Base-by-base conservation (phyloP, 2,888 invertebrate species). In the Campoletis raptor region DNA sequence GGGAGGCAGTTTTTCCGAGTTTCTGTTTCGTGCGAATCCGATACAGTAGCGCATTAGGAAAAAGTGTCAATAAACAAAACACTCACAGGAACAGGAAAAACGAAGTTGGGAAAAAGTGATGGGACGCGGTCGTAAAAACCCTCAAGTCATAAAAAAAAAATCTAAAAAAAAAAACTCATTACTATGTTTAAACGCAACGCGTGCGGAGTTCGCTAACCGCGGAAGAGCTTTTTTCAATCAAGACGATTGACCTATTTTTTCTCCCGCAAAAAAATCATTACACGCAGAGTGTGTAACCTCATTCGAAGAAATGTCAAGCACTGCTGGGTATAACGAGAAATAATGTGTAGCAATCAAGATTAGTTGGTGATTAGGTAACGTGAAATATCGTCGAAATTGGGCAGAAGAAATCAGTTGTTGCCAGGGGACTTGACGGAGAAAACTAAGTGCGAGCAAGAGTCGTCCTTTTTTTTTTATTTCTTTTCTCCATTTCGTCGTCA, bases 271-370 rank as follows among this genome's bases (percentile, higher is more conserved):
- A 10, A 21, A 69, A 69, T 40, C 21, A 40, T 69, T 42, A 7
- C 42, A 69, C 21, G n/a, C 18, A 67, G 40, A 67, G 37, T 40
- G 37, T 40, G 18, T 40, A 37, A 18, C 18, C 66, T 37, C 15
- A 45, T 45, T 15, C 10, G 30, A 30, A 15, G 30, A 30, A 30
- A 15, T 15, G 30, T 61, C 30, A 24, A 61, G 10, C 61, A 30
- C 61, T 30, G 30, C 30, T 61, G 61, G 30, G n/a, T 45, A 24
- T 69, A 69, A 69, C 24, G 21, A 48, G 42, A 83, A 83, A 74
- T 74, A 79, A 83, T 74, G 79, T 36, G 42, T 45, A 42, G 61
- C 61, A 52, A 72, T 45, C 36, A 70, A 48, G 73, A 76, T 77
- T 54, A 18, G 48, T 21, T 37, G 37, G 37, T 83, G 37, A 83